Conservation (phyloP, 2,113 vertebrate genomes). For the Datnioides undecimradiatus region DNA sequence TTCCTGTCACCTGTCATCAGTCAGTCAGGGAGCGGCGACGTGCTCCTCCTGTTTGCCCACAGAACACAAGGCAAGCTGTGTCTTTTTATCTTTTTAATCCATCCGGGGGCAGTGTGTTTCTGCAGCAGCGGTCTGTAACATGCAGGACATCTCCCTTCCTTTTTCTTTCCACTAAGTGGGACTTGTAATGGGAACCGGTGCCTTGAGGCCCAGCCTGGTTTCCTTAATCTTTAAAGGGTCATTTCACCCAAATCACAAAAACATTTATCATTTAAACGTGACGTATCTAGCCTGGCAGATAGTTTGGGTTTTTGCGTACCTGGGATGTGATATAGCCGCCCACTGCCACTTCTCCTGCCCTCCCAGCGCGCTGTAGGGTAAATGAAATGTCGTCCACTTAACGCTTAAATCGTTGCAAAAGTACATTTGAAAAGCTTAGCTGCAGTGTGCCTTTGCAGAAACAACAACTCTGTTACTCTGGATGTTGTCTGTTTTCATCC, state of each 20-base stretch:
- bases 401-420: too few relatives aligned
- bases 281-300: background rate
- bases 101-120: conserved; percentile 3
- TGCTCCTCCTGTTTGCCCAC: conserved; percentile 22
- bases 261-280: background rate
- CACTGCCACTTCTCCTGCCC: background rate
- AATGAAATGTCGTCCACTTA: background rate
- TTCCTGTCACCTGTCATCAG: conserved; percentile 51
- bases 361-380: background rate
- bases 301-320: background rate
- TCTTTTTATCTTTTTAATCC: conserved; percentile 18
- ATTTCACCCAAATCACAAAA: conserved; percentile 36
- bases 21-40: conserved; percentile 27
- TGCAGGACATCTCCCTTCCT: conserved; percentile 16
- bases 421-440: background rate
- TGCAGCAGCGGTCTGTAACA: conserved; percentile 27
- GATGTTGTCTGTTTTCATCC: background rate
- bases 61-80: conserved; percentile 21
- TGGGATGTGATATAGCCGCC: background rate
- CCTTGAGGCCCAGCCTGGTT: conserved; percentile 61
- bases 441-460: background rate
- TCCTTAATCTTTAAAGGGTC: conserved; percentile 23
- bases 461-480: background rate
- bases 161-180: conserved; percentile 34
- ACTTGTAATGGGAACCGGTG: conserved; percentile 61